These are phyloP conservation scores for Drosophila meridionalis DNA, from an alignment of 2,888 invertebrate species.

Conservation along the genomic window DNA sequence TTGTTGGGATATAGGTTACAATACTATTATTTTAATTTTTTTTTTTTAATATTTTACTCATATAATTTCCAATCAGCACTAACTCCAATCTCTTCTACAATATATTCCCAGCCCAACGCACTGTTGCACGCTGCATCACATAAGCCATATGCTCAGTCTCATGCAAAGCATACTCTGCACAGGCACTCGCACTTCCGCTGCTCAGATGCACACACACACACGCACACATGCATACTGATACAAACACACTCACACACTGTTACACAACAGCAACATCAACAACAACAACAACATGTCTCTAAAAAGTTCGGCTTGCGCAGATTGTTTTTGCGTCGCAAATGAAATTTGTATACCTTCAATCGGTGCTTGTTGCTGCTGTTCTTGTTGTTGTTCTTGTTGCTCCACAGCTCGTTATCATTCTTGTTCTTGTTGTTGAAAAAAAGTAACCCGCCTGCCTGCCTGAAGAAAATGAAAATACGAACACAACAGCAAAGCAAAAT, in stretches of 20 bases:
- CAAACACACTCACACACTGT: neutral
- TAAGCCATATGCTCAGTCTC: neutral
- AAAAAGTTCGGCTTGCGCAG: slow-evolving; percentile 30
- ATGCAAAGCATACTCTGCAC: slow-evolving; percentile 1
- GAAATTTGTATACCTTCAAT: slow-evolving; percentile 46
- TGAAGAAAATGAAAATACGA: slow-evolving; percentile 60
- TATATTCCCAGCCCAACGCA: neutral
- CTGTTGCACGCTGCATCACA: slow-evolving; percentile 2
- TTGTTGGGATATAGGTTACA: too few species aligned
- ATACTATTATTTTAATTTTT: neutral
- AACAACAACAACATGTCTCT: slow-evolving; percentile 2
- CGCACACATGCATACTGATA: neutral
- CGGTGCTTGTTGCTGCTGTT: slow-evolving; percentile 26
- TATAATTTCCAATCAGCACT: neutral
- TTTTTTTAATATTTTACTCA: neutral
- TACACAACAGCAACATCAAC: slow-evolving; percentile 3
- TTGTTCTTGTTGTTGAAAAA: slow-evolving; percentile 19
- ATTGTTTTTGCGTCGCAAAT: slow-evolving; percentile 55
- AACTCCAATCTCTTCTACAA: neutral
- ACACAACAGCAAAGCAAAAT: slow-evolving; percentile 27
- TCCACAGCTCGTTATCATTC: slow-evolving; percentile 35
- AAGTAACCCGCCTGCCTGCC: slow-evolving; percentile 27
- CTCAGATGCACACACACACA: neutral
- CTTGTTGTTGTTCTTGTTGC: slow-evolving; percentile 10
- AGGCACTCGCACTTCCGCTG: slow-evolving; percentile 3